Evolutionary conservation across 2,797 vertebrate genomes (phyloP).

Genomic region (Argentina silus): DNA sequence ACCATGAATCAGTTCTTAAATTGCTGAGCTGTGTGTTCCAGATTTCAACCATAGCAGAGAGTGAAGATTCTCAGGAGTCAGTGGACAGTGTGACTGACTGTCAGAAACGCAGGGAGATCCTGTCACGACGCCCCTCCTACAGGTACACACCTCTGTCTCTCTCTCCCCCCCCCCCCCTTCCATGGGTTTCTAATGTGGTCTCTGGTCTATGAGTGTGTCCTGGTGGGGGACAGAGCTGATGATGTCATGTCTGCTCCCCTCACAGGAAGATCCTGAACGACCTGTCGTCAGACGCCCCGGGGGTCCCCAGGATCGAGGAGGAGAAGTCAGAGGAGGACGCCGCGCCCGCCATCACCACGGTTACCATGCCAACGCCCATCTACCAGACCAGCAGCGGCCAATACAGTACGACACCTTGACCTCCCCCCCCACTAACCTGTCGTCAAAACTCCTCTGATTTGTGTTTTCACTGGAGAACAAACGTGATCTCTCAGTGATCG

Average conservation of each 20-base stretch:
- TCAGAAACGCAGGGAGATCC: slow-evolving; percentile 96
- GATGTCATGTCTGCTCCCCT: neutral
- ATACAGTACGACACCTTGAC: slow-evolving; percentile 86
- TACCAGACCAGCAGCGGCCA: slow-evolving; percentile 99
- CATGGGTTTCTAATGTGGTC: neutral
- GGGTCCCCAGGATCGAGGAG: slow-evolving; percentile 96
- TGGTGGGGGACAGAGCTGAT: neutral
- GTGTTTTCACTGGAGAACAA: neutral
- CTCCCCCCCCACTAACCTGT: neutral
- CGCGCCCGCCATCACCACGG: slow-evolving; percentile 92
- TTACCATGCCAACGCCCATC: slow-evolving; percentile 98
- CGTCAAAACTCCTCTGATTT: neutral
- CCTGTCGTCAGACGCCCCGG: slow-evolving; percentile 94
- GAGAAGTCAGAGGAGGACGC: slow-evolving; percentile 98
- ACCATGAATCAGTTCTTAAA: neutral
- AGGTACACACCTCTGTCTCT: slow-evolving; percentile 73
- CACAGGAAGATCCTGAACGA: slow-evolving; percentile 98
- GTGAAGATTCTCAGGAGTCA: slow-evolving; percentile 97
- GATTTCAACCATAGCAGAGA: slow-evolving; percentile 98
- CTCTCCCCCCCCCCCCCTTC: neutral
- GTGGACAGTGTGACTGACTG: slow-evolving; percentile 97
- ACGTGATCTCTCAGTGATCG: neutral
- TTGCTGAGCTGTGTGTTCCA: slow-evolving; percentile 52
- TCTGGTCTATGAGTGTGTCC: neutral
- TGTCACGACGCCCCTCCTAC: slow-evolving; percentile 95